Evolutionary conservation across 30 jellyfish, hydroid and myxozoan species (phyloP).

Genomic region (Nemopilema nomurai): DNA sequence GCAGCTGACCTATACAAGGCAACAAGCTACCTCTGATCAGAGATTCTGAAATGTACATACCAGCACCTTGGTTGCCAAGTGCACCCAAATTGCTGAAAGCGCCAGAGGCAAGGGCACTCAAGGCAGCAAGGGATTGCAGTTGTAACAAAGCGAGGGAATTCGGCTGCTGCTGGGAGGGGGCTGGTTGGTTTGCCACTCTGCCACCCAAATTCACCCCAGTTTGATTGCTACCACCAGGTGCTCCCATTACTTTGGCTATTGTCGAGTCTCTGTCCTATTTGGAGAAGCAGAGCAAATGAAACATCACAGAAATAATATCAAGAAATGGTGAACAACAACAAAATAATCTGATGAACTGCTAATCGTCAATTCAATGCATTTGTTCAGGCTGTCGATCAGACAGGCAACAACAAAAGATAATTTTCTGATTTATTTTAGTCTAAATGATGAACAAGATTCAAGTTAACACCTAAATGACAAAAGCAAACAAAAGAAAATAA

Average conservation of each 20-base stretch:
- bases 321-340: neutral
- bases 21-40: too few relatives aligned
- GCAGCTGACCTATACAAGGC: too few relatives aligned
- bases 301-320: neutral
- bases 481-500: too few relatives aligned
- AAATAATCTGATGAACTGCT: neutral
- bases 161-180: conserved; percentile 45
- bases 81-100: conserved; percentile 61
- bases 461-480: too few relatives aligned
- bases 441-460: too few relatives aligned
- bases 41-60: too few relatives aligned
- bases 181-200: neutral
- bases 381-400: too few relatives aligned
- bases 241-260: conserved; percentile 65
- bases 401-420: too few relatives aligned
- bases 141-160: conserved; percentile 79
- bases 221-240: conserved; percentile 34
- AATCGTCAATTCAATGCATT: too few relatives aligned
- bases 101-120: conserved; percentile 84
- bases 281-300: neutral
- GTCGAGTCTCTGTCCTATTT: conserved; percentile 89
- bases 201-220: neutral
- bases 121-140: conserved; percentile 88
- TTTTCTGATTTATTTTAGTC: too few relatives aligned
- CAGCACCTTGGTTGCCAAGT: conserved; percentile 27